Evolutionary conservation across 2,888 invertebrate species (phyloP), one percentile per base, ranked within the genome.

Genomic region (Disparrhopalites patrizii): DNA sequence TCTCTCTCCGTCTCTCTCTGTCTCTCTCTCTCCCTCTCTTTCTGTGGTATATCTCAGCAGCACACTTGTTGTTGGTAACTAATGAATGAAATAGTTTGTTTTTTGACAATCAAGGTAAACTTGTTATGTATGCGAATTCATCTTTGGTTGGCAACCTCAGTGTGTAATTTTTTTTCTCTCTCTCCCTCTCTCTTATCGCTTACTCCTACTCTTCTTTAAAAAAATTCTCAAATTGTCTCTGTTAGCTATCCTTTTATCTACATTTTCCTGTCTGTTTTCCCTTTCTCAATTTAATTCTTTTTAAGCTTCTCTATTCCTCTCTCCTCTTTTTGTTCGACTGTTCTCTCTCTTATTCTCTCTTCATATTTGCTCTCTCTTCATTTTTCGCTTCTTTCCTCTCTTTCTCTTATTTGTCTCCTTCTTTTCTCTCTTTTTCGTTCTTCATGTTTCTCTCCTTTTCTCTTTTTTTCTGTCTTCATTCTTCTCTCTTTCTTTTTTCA

Each of bases 91-190:
- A 60, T 47, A 60, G 60, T 60, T 60, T 60, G 60, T 28, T 47
- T 40, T 38, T 47, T 60, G 60, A 60, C 60, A 60, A 60, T 60
- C 60, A 60, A 60, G 60, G 60, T 60, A 60, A 60, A 60, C 60
- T 25, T 60, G 60, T 60, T 60, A 43, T 43, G 33, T 54, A 30
- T 28, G 27, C 30, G 52, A 52, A 36, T 52, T 28, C 30, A 30
- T 27, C 27, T 52, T 52, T 52, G 25, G 3, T 52, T 52, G 52
- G 52, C 52, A 27, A 51, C 20, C 27, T 18, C n/a, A n/a, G n/a
- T n/a, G n/a, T n/a, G n/a, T n/a, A n/a, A n/a, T n/a, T n/a, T n/a
- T n/a, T n/a, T n/a, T n/a, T n/a, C n/a, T n/a, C n/a, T n/a, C n/a
- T n/a, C n/a, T n/a, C n/a, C n/a, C n/a, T n/a, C n/a, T n/a, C n/a